Conservation (phyloP, 2,888 invertebrate species). For the Desoria tigrina region DNA sequence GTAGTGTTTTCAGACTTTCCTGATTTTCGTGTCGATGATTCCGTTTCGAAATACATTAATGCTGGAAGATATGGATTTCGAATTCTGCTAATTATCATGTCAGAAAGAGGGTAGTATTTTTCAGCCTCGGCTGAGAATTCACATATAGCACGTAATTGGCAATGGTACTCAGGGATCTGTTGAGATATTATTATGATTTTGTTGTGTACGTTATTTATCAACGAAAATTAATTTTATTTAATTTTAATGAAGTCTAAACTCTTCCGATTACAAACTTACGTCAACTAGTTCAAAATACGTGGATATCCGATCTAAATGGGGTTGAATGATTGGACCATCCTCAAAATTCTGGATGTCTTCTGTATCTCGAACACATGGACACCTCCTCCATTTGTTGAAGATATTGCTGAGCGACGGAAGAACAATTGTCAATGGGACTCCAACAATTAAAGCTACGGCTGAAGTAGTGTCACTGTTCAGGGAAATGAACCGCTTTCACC, state of each 20-base stretch:
- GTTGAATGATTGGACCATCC: slow-evolving; percentile 38
- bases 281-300: slow-evolving; percentile 51
- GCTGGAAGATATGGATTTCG: slow-evolving; percentile 43
- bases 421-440: slow-evolving; percentile 47
- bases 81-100: slow-evolving; percentile 51
- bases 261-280: slow-evolving; percentile 31
- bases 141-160: slow-evolving; percentile 53
- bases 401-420: slow-evolving; percentile 50
- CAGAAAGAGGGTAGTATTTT: slow-evolving; percentile 52
- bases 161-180: slow-evolving; percentile 53
- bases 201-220: background rate
- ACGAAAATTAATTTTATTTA: no score
- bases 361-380: slow-evolving; percentile 34
- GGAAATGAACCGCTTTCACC: slow-evolving; percentile 31
- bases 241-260: no score
- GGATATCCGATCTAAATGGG: slow-evolving; percentile 46
- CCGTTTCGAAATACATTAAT: slow-evolving; percentile 22
- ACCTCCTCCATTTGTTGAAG: slow-evolving; percentile 42
- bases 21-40: background rate
- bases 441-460: slow-evolving; percentile 48
- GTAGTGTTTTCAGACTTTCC: background rate
- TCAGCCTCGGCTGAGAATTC: slow-evolving; percentile 53
- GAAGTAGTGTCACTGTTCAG: slow-evolving; percentile 37
- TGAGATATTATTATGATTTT: background rate
- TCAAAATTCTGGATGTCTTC: slow-evolving; percentile 14